A percentile compares a stretch with the other conserved stretches of the same genome.
Conservation (phyloP, 1,140 invertebrate species). For the Habropoda laboriosa region DNA sequence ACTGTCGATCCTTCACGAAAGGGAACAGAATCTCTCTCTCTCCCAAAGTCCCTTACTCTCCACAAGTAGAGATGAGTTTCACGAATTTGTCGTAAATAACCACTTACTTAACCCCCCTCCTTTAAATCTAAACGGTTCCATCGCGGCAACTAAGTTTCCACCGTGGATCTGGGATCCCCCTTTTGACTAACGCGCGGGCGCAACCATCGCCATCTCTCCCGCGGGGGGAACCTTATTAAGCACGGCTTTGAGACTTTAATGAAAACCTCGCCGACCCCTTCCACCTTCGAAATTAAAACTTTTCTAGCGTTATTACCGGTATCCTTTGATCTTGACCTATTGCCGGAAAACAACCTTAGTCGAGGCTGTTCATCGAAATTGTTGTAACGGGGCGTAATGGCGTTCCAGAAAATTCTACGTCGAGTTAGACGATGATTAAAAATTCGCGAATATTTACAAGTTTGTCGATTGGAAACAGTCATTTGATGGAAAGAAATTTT, state of each 20-base stretch:
- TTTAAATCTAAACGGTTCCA: slow-evolving; percentile 32
- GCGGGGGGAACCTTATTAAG: slow-evolving; percentile 33
- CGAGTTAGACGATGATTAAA: too few relatives aligned
- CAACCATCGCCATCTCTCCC: neutral
- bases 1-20: neutral
- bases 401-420: too few relatives aligned
- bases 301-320: too few relatives aligned
- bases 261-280: slow-evolving; percentile 2
- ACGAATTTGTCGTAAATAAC: slow-evolving; percentile 49
- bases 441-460: too few relatives aligned
- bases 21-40: slow-evolving; percentile 42
- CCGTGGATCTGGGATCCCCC: slow-evolving; percentile 1
- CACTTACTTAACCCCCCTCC: slow-evolving; percentile 41
- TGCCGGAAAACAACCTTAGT: neutral
- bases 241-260: slow-evolving; percentile 26
- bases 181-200: neutral
- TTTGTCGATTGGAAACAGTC: too few relatives aligned
- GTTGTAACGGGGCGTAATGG: neutral
- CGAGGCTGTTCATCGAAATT: neutral
- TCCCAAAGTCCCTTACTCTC: neutral
- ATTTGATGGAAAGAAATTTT: too few relatives aligned
- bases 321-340: neutral
- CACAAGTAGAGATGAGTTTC: slow-evolving; percentile 18
- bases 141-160: slow-evolving; percentile 5
- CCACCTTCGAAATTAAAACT: slow-evolving; percentile 14